Evolutionary conservation across 2,113 vertebrate genomes (phyloP), one percentile per base, ranked within the genome.

Genomic region (Erpornis zantholeuca): DNA sequence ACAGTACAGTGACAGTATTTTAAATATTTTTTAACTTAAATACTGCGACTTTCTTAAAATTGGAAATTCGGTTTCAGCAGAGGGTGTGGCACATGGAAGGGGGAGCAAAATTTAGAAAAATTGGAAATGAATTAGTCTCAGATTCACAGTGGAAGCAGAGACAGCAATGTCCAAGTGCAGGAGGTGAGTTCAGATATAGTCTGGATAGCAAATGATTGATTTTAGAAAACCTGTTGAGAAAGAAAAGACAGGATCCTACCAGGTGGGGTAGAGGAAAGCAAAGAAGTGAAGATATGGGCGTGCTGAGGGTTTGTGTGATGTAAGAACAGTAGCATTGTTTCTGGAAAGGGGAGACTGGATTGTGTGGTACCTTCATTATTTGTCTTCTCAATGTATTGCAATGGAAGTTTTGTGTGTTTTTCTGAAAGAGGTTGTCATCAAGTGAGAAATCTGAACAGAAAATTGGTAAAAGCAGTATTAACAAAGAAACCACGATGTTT

Each of bases 261-360:
- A 65, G 63, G 11, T n/a, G 19, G 45, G 10, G n/a, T 7, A 12
- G 77, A 60, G 15, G 33, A 25, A 38, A 17, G 61, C 7, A 14
- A 54, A 28, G 49, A 44, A 11, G 15, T 47, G 18, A 64, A 36
- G 65, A 6, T 66, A 3, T 0, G 10, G 5, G 25, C 21, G 1
- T 35, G 49, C 36, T 79, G 22, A 35, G 60, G 45, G 35, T 60
- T 49, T 86, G 36, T 76, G 56, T 50, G 40, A 4, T 18, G 45
- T 21, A 12, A 69, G 33, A 81, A 21, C 22, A 3, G 10, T 0
- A 24, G 59, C 36, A 29, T 53, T 85, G 12, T 44, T 44, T 63
- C 70, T 57, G 69, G 35, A n/a, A 24, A 42, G 50, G 60, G 42
- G 42, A 57, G 35, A 7, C 40, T 35, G 36, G 59, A 29, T 36